A percentile compares a stretch with the other conserved stretches of the same genome.
Conservation (phyloP, 2,797 vertebrate species). For the Salmo trutta region DNA sequence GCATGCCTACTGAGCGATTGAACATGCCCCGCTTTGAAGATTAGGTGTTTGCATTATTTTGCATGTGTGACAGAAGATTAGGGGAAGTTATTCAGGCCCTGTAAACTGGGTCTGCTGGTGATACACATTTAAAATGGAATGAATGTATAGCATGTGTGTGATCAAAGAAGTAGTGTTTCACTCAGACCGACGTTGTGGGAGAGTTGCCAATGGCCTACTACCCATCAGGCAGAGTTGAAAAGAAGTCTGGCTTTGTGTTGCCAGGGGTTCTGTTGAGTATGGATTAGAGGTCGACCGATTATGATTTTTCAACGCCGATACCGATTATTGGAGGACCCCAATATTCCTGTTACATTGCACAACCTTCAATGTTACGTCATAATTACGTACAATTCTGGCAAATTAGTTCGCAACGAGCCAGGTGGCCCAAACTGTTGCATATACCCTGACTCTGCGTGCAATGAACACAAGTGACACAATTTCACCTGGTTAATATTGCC, state of each 20-base stretch:
- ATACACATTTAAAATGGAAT: constrained; percentile 50
- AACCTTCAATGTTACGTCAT: too few relatives aligned
- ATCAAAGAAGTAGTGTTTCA: constrained; percentile 61
- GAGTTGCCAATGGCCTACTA: constrained; percentile 44
- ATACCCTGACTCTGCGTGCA: too few relatives aligned
- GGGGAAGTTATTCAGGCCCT: constrained; percentile 48
- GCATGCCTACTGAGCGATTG: constrained; percentile 60
- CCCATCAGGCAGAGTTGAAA: constrained; percentile 44
- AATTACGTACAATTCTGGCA: too few relatives aligned
- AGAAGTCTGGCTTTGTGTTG: constrained; percentile 52
- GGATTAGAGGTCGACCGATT: too few relatives aligned
- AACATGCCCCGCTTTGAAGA: constrained; percentile 71
- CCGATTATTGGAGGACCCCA: too few relatives aligned
- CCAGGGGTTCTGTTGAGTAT: constrained; percentile 50
- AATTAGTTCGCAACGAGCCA: too few relatives aligned
- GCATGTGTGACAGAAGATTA: constrained; percentile 53
- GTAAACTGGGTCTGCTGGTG: constrained; percentile 49
- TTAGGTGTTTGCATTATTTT: constrained; percentile 68
- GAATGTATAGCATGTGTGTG: neutral
- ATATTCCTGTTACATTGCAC: too few relatives aligned
- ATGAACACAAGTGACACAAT: too few relatives aligned
- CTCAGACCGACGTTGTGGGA: constrained; percentile 47
- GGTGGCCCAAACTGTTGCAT: too few relatives aligned
- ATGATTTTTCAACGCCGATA: too few relatives aligned
- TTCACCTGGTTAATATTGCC: too few relatives aligned